Conservation (phyloP, 64 coral and sea anemone genomes). For the Porites lutea region DNA sequence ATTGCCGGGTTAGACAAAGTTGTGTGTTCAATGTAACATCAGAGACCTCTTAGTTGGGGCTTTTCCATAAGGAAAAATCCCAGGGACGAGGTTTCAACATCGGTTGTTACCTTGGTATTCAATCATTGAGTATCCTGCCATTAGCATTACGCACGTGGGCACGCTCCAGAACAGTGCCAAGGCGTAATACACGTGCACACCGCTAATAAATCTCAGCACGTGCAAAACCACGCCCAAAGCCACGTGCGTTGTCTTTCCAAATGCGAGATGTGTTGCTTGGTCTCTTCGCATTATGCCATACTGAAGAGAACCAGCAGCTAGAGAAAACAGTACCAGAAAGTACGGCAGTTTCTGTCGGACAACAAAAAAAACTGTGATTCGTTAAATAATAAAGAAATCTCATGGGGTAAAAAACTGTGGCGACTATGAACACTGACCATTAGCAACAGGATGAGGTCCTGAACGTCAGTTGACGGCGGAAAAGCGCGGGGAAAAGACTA, state of each 20-base stretch:
- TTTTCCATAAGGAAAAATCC: background rate
- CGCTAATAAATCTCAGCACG: slow-evolving; percentile 40
- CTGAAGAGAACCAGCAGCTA: slow-evolving; percentile 35
- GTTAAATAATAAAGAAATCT: background rate
- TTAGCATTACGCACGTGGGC: slow-evolving; percentile 50
- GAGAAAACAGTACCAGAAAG: slow-evolving; percentile 30
- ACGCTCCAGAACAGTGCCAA: slow-evolving; percentile 67
- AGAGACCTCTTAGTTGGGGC: no score
- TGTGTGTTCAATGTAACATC: no score
- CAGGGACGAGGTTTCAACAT: background rate
- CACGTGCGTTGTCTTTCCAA: background rate
- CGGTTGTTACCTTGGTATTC: slow-evolving; percentile 58
- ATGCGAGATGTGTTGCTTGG: slow-evolving; percentile 53
- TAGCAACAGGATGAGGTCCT: no score
- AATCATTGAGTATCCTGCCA: slow-evolving; percentile 65
- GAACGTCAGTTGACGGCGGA: no score
- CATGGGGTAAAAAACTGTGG: background rate
- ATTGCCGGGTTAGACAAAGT: no score
- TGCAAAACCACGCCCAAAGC: slow-evolving; percentile 5
- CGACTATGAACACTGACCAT: no score
- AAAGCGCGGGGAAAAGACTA: no score
- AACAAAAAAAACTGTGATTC: background rate
- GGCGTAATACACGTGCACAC: slow-evolving; percentile 64
- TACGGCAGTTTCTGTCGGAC: slow-evolving; percentile 42
- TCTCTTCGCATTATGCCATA: slow-evolving; percentile 55